phyloP scores from a whole-genome alignment of 2,113 vertebrate genomes.

The Aegithalos caudatus region DNA sequence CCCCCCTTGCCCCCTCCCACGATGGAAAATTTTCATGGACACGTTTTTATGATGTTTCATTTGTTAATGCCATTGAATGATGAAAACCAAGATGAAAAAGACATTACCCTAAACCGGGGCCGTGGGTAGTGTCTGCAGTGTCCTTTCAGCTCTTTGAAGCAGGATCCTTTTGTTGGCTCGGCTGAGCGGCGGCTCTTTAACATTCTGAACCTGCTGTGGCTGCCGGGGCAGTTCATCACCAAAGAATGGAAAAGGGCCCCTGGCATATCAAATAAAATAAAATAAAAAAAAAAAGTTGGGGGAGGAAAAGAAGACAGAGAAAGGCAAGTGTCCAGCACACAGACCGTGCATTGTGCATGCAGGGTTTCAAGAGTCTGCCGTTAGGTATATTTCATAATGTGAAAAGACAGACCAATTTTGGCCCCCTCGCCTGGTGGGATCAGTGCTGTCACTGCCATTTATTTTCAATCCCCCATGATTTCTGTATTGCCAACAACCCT shows the following conservation, averaged over 20 bases:
- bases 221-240: conserved; percentile 71
- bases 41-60: conserved; percentile 52
- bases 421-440: conserved; percentile 71
- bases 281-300: neutral
- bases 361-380: conserved; percentile 42
- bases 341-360: conserved; percentile 57
- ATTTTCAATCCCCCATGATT: conserved; percentile 78
- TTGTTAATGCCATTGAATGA: neutral
- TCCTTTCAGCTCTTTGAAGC: conserved; percentile 56
- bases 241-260: conserved; percentile 65
- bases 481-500: conserved; percentile 64
- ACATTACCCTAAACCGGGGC: neutral
- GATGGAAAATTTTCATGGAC: conserved; percentile 29
- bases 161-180: conserved; percentile 72
- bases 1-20: neutral
- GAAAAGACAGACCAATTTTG: conserved; percentile 78
- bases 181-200: conserved; percentile 65
- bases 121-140: neutral
- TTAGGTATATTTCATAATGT: conserved; percentile 77
- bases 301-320: neutral
- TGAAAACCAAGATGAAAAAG: neutral
- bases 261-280: conserved; percentile 51
- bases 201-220: conserved; percentile 70
- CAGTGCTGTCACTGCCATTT: conserved; percentile 77
- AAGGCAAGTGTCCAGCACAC: conserved; percentile 40